These are phyloP conservation scores for Magallana ariakensis DNA, from an alignment of 1,140 invertebrate genomes.

Conservation along the genomic window DNA sequence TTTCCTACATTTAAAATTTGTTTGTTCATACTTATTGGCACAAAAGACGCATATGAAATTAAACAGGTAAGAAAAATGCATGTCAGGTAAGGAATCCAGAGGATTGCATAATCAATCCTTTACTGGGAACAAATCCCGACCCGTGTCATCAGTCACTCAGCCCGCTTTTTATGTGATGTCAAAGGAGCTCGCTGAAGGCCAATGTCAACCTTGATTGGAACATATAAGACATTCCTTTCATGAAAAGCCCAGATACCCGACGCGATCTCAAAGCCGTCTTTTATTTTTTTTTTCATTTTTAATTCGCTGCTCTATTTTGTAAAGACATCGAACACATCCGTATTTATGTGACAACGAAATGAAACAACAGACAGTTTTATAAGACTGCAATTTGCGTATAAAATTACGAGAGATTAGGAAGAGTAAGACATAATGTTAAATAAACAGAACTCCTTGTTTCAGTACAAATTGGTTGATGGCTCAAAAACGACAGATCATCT, in stretches of 20 bases:
- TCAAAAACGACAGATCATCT: conserved; percentile 10
- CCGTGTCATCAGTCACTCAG: conserved; percentile 27
- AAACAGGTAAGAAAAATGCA: conserved; percentile 34
- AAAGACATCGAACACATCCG: too few relatives aligned
- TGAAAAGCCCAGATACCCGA: not conserved
- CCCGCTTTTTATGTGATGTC: conserved; percentile 28
- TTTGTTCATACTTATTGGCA: conserved; percentile 36
- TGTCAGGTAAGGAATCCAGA: conserved; percentile 17
- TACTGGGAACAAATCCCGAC: not conserved
- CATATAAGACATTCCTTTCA: conserved; percentile 8
- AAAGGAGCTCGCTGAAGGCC: conserved; percentile 8
- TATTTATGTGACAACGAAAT: not conserved
- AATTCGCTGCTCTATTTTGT: too few relatives aligned
- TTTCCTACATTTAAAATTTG: not conserved
- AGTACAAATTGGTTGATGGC: conserved; percentile 26
- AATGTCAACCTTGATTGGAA: conserved; percentile 13
- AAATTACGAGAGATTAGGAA: not conserved
- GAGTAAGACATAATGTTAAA: not conserved
- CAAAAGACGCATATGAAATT: conserved; percentile 29
- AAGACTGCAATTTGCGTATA: not conserved
- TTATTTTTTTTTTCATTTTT: conserved; percentile 1
- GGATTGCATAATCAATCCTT: conserved; percentile 28
- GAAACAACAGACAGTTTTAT: not conserved
- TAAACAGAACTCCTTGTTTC: not conserved
- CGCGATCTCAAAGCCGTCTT: not conserved